Base-by-base conservation (phyloP, 1,140 invertebrate species). In the Bilobella aurantiaca region DNA sequence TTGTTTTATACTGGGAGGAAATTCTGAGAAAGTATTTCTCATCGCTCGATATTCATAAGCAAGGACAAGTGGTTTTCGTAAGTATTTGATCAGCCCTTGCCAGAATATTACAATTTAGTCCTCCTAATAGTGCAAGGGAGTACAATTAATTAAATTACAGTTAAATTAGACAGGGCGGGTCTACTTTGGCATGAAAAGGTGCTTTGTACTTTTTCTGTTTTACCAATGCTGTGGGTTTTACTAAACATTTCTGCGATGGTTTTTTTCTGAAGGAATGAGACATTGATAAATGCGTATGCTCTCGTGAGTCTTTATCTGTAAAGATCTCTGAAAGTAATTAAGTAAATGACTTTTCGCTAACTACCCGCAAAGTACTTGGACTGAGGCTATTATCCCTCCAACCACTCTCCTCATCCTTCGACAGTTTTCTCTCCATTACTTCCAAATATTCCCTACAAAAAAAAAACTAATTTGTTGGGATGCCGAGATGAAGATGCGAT, bases 391-490 rank as follows among this genome's bases (percentile, higher is more conserved):
- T 53, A 53, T n/a, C n/a, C n/a, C n/a, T n/a, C 49, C 25, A 23
- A 53, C 25, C 49, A 53, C 49, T 53, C 25, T 53, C 18, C 34
- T 12, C 34, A 42, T 12, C 34, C 34, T 18, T 23, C 5, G 49
- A 53, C 49, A 53, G 49, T 53, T 53, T 53, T 53, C 49, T 53
- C 49, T 53, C 49, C 49, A 53, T 53, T 53, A 53, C 12, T 53
- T 12, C 25, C 49, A 53, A 53, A 53, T 53, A 53, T 53, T 53
- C 49, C 49, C 49, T 8, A 12, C 49, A 16, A 12, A 53, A 53
- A 53, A 23, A 23, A 53, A 53, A 53, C 49, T 53, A 53, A 53
- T 53, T 53, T 53, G 49, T 53, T 23, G 49, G 49, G 25, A 53
- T 53, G 49, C 21, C 14, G 25, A 53, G 49, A 53, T 53, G 49